phyloP scores from a whole-genome alignment of 2,888 invertebrate genomes.

The Parapristionchus giblindavisi region DNA sequence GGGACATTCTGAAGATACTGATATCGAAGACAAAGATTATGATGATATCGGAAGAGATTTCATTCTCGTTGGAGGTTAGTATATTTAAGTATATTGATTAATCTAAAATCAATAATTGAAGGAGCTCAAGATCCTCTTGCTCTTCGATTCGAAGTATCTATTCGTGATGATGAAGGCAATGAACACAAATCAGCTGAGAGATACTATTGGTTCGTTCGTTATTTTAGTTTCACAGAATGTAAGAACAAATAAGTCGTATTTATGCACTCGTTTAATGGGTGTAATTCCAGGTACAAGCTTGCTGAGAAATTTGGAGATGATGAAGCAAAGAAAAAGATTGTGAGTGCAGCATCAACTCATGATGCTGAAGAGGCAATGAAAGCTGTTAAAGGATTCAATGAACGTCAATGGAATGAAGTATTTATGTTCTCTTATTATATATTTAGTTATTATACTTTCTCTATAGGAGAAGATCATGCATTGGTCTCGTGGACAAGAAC shows the following conservation, averaged over 20 bases:
- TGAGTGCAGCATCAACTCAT: conserved; percentile 43
- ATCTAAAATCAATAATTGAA: conserved; percentile 4
- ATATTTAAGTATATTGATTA: conserved; percentile 11
- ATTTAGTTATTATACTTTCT: background rate
- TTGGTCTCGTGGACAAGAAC: conserved; percentile 60
- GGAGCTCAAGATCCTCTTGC: conserved; percentile 54
- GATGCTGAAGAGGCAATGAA: conserved; percentile 60
- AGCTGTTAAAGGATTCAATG: conserved; percentile 57
- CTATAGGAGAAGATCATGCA: conserved; percentile 51
- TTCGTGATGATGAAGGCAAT: conserved; percentile 52
- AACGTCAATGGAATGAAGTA: conserved; percentile 58
- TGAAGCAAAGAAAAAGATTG: conserved; percentile 52
- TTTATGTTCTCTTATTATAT: background rate
- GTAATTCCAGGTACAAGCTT: conserved; percentile 57
- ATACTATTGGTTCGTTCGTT: conserved; percentile 53
- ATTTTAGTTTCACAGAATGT: background rate
- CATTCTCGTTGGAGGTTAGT: conserved; percentile 60
- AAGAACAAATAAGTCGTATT: background rate
- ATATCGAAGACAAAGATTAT: conserved; percentile 50
- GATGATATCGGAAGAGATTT: conserved; percentile 62
- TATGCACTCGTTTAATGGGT: background rate
- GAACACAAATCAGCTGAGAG: conserved; percentile 64
- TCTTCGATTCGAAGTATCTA: conserved; percentile 50
- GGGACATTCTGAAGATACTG: conserved; percentile 30
- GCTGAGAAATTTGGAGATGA: conserved; percentile 59